Evolutionary conservation across 2,797 vertebrate genomes (phyloP), one percentile per base, ranked within the genome.

Genomic region (Epinephelus malabaricus): DNA sequence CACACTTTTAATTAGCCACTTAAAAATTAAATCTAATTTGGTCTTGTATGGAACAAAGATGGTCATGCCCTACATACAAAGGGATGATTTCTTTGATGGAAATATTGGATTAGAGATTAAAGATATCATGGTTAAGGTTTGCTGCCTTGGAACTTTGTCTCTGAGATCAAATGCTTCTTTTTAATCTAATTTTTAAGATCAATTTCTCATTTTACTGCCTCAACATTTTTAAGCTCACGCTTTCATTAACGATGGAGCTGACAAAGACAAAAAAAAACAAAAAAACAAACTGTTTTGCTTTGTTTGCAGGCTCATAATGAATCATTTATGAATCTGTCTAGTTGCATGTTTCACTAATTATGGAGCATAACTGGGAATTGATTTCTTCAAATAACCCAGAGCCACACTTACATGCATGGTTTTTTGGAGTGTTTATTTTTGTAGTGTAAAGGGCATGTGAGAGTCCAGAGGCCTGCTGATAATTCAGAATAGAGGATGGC

Each of bases 271-370:
- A 69, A 30, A 6, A 27, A 27, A 34, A 34, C 7, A 8, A 34
- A 34, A 7, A 7, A 59, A 19, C 4, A 23, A 30, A 21, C 0
- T 17, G 3, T 51, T 70, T 71, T 66, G n/a, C 79, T 87, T 86
- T 82, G 79, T 89, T 82, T 82, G 59, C 58, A 34, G 34, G 74
- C 50, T 67, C 6, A 38, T 64, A 63, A 69, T 79, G 38, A 85
- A 81, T 85, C 45, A 79, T 88, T 79, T 56, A 83, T 79, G 73
- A 34, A 60, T 73, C 64, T 75, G 67, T 83, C 73, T 79, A 25
- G 58, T 74, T 54, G 69, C 65, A 76, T 74, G 66, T 79, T 86
- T 82, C 64, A 69, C 81, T 82, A 76, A 87, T 88, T 78, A 81
- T 12, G n/a, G 14, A 75, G 72, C 27, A 59, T 62, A 70, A 75